phyloP scores from a whole-genome alignment of 2,113 vertebrate species.

The Lichenostomus cassidix region DNA sequence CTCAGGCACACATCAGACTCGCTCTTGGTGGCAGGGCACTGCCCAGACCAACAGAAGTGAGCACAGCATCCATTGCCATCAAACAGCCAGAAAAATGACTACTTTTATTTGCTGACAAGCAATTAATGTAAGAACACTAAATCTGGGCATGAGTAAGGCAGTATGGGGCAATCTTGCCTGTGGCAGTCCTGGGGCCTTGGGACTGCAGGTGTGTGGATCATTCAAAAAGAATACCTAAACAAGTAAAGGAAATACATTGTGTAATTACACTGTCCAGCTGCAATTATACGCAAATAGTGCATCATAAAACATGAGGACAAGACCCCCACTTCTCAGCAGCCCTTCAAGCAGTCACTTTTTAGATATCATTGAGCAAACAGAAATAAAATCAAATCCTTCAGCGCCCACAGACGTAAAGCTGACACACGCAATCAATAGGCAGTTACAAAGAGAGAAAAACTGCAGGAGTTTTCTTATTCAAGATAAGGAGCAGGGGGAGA shows the following conservation, averaged over 20 bases:
- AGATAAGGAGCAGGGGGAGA: neutral
- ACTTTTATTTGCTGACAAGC: neutral
- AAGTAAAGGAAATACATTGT: neutral
- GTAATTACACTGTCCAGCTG: neutral
- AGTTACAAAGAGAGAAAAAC: conserved; percentile 26
- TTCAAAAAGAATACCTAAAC: neutral
- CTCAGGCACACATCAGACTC: neutral
- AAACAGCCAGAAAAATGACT: neutral
- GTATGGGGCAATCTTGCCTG: neutral
- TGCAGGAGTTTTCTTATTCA: neutral
- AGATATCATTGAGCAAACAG: neutral
- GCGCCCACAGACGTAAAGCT: neutral
- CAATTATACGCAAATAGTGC: neutral
- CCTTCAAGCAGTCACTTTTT: neutral
- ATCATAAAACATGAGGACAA: conserved; percentile 16
- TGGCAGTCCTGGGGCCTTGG: neutral
- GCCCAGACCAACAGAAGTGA: neutral
- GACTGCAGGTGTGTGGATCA: neutral
- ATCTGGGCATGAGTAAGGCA: neutral
- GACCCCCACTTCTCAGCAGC: neutral
- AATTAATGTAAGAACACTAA: neutral
- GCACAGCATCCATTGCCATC: neutral
- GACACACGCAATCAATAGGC: conserved; percentile 19
- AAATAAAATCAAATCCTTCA: conserved; percentile 49
- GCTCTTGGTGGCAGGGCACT: neutral